phyloP scores from a whole-genome alignment of 2,797 vertebrate species.

The Hephaestus fuliginosus region DNA sequence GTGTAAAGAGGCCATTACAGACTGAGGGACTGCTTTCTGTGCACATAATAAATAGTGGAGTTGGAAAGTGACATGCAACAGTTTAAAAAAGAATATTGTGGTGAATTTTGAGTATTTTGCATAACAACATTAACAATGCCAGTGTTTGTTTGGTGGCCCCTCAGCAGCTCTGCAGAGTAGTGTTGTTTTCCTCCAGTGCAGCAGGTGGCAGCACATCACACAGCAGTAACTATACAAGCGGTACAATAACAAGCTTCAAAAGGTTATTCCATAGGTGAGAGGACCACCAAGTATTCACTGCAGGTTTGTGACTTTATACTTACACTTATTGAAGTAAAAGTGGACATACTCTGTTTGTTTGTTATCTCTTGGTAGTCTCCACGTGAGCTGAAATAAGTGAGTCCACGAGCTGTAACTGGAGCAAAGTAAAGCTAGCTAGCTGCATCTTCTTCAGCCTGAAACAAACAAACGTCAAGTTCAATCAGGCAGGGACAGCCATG shows the following conservation, averaged over 20 bases:
- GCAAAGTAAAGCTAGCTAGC: slow-evolving; percentile 40
- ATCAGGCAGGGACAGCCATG: background rate
- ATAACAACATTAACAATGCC: background rate
- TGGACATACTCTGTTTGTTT: fast-evolving
- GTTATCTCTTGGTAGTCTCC: background rate
- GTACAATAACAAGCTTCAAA: slow-evolving; percentile 17
- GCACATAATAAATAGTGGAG: background rate
- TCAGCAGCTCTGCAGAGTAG: background rate
- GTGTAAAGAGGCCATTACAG: background rate
- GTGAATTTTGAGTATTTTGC: background rate
- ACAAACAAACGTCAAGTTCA: background rate
- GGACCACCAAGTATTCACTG: background rate
- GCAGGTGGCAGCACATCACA: slow-evolving; percentile 64
- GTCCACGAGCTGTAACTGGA: background rate
- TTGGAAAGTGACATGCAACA: background rate
- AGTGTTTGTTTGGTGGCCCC: too few relatives aligned
- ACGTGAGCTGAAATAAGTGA: background rate
- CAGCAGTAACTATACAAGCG: background rate
- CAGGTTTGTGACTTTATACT: fast-evolving
- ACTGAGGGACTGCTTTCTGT: background rate
- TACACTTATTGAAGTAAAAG: background rate
- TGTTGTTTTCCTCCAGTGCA: slow-evolving; percentile 44
- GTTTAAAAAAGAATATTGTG: background rate
- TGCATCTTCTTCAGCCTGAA: background rate
- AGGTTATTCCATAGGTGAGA: slow-evolving; percentile 74